phyloP scores from a whole-genome alignment of 2,888 invertebrate genomes.

The Epistrophe grossulariae region DNA sequence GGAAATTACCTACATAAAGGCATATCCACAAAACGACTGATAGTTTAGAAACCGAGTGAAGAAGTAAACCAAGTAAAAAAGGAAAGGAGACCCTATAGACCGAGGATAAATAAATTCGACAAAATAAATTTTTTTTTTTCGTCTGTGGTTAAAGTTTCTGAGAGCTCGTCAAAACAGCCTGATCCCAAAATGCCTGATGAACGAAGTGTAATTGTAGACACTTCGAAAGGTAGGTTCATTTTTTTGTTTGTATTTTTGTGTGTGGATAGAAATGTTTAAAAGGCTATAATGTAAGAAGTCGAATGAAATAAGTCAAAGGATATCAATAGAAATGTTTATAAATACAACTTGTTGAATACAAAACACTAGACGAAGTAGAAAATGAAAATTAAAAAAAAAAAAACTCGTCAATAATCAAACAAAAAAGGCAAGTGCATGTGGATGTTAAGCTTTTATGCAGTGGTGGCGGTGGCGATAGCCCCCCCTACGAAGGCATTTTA shows the following conservation, averaged over 20 bases:
- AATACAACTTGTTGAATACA: conserved; percentile 69
- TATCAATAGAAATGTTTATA: conserved; percentile 54
- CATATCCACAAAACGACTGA: conserved; percentile 1
- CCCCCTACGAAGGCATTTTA: conserved; percentile 4
- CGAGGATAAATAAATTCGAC: not conserved
- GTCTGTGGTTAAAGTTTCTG: not conserved
- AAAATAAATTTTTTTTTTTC: not conserved
- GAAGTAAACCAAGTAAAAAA: not conserved
- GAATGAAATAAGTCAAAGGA: conserved; percentile 55
- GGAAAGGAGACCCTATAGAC: not conserved
- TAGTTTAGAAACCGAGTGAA: not conserved
- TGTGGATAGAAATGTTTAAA: not conserved
- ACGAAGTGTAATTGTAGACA: conserved; percentile 77
- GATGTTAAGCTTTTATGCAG: not conserved
- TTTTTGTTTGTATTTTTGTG: not conserved
- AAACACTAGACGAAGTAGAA: conserved; percentile 26
- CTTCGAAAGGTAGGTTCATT: conserved; percentile 76
- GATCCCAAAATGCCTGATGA: conserved; percentile 77
- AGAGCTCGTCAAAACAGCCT: conserved; percentile 4
- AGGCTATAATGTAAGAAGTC: conserved; percentile 6
- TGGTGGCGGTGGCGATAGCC: not conserved
- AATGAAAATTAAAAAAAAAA: not conserved
- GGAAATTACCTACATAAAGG: conserved; percentile 36
- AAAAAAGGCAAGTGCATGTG: conserved; percentile 2
- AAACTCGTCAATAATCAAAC: conserved; percentile 5